Percentiles rank a stretch among this genome's conserved stretches.
phyloP scores from a whole-genome alignment of 2,888 invertebrate species.

The Tipula helvola region DNA sequence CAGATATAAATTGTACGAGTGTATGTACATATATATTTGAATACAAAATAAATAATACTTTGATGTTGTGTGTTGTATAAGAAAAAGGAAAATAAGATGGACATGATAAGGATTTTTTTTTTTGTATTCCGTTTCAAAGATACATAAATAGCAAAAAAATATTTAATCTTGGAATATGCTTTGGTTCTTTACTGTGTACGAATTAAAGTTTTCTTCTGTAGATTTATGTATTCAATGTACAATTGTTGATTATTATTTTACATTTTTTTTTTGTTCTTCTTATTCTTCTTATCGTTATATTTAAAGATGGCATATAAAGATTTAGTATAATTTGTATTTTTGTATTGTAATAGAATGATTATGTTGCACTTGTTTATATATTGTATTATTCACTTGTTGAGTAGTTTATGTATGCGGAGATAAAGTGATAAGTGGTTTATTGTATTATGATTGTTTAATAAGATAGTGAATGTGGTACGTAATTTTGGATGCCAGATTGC shows the following conservation, averaged over 20 bases:
- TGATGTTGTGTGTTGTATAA: not conserved
- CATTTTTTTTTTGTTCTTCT: too few relatives aligned
- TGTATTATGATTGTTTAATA: not conserved
- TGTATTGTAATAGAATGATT: not conserved
- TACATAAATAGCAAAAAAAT: not conserved
- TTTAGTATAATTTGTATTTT: not conserved
- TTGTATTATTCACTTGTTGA: not conserved
- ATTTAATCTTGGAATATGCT: not conserved
- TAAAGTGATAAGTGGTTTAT: not conserved
- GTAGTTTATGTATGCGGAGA: not conserved
- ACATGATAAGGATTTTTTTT: not conserved
- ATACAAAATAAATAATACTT: not conserved
- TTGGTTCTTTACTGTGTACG: not conserved
- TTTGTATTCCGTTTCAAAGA: not conserved
- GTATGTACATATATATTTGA: not conserved
- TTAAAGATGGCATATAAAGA: not conserved
- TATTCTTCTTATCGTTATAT: not conserved
- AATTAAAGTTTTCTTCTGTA: not conserved
- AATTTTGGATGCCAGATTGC: not conserved
- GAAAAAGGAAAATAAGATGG: not conserved
- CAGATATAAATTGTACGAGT: not conserved
- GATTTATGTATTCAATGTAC: not conserved
- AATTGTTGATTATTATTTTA: not conserved
- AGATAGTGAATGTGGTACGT: not conserved
- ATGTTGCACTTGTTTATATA: not conserved